Percentiles rank a stretch among this genome's conserved stretches.
These are phyloP conservation scores for Oryctolagus cuniculus DNA, from an alignment of 2,113 vertebrate genomes.

Conservation along the genomic window DNA sequence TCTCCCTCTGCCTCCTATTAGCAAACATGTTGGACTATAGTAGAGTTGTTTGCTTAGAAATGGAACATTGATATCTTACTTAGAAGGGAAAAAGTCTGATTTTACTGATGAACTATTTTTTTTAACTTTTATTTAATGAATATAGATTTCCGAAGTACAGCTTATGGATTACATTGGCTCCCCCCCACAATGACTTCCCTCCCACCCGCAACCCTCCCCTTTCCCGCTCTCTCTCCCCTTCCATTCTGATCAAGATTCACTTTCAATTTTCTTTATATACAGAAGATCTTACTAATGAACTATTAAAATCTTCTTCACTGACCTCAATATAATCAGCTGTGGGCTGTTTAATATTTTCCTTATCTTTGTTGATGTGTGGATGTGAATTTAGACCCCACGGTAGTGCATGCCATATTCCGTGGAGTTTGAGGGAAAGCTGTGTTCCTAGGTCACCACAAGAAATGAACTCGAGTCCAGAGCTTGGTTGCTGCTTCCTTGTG, in stretches of 20 bases:
- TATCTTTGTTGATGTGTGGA: neutral
- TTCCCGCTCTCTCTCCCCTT: too few relatives aligned
- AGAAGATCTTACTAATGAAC: neutral
- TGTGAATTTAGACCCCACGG: neutral
- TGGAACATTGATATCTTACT: neutral
- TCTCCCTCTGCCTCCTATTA: neutral
- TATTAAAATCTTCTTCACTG: neutral
- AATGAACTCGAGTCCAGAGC: too few relatives aligned
- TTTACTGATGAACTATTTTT: neutral
- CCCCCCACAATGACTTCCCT: too few relatives aligned
- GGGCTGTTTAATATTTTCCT: neutral
- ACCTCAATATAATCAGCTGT: neutral
- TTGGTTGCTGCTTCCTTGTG: neutral
- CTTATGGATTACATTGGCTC: too few relatives aligned
- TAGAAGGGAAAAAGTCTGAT: neutral
- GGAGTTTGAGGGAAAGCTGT: fast-evolving
- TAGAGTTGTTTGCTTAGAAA: neutral
- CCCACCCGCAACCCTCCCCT: too few relatives aligned
- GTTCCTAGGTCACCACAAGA: neutral
- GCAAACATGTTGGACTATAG: neutral
- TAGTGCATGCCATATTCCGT: neutral
- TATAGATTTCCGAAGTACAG: too few relatives aligned
- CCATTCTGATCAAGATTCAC: too few relatives aligned
- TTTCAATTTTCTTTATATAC: too few relatives aligned
- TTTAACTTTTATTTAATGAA: too few relatives aligned